Evolutionary conservation across 1,140 invertebrate species (phyloP).

Genomic region (silkworm (Bombyx mori)): DNA sequence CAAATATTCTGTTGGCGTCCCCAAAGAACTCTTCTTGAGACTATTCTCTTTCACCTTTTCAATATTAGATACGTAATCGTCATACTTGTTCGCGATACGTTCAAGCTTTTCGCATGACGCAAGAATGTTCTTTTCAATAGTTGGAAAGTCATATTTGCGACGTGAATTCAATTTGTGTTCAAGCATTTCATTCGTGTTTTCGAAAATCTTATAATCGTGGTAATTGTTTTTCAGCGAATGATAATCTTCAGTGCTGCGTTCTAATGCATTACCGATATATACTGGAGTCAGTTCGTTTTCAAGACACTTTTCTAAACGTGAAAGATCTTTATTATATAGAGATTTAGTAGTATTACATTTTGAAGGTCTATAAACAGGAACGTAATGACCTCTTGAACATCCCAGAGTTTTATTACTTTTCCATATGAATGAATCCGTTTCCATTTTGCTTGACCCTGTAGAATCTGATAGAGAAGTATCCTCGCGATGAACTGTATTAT

Average conservation of each 20-base stretch:
- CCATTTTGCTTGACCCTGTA: slow-evolving; percentile 29
- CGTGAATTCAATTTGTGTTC: no score
- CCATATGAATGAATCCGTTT: slow-evolving; percentile 34
- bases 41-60: slow-evolving; percentile 14
- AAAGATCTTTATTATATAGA: slow-evolving; percentile 28
- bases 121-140: slow-evolving; percentile 36
- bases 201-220: slow-evolving; percentile 3
- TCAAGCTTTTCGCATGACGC: slow-evolving; percentile 43
- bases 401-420: slow-evolving; percentile 16
- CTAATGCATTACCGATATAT: no score
- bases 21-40: slow-evolving; percentile 6
- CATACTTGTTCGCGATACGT: slow-evolving; percentile 35
- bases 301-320: slow-evolving; percentile 19
- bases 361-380: slow-evolving; percentile 25
- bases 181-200: neutral
- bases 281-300: slow-evolving; percentile 12
- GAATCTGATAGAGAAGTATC: slow-evolving; percentile 20
- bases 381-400: slow-evolving; percentile 18
- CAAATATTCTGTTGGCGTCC: slow-evolving; percentile 50
- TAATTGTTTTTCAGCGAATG: neutral
- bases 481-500: neutral
- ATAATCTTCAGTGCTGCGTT: no score
- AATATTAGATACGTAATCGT: slow-evolving; percentile 30
- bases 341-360: slow-evolving; percentile 24
- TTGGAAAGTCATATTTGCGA: slow-evolving; percentile 14